Conservation (phyloP, 2,888 invertebrate genomes). For the Lithophane semibrunnea region DNA sequence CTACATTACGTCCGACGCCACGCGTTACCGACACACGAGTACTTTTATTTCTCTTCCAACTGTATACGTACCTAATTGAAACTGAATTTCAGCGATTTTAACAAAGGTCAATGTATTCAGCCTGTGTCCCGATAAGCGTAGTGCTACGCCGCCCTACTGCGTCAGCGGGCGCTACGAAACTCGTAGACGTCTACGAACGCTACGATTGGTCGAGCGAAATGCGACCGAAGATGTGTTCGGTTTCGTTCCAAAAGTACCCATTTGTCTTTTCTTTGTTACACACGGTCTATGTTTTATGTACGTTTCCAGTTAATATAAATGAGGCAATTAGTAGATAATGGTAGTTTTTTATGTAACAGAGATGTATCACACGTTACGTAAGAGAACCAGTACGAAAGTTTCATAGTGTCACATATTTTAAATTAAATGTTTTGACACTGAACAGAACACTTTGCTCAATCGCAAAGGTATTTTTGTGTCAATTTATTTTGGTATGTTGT, state of each 20-base stretch:
- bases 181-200: slow-evolving; percentile 86
- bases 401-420: slow-evolving; percentile 40
- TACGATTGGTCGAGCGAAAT: slow-evolving; percentile 77
- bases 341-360: slow-evolving; percentile 67
- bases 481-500: slow-evolving; percentile 46
- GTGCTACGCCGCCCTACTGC: slow-evolving; percentile 85
- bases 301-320: slow-evolving; percentile 71
- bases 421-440: slow-evolving; percentile 32
- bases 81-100: slow-evolving; percentile 76
- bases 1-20: slow-evolving; percentile 58
- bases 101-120: slow-evolving; percentile 80
- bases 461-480: slow-evolving; percentile 39
- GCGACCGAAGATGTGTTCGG: slow-evolving; percentile 73
- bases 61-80: slow-evolving; percentile 60
- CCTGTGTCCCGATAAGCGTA: slow-evolving; percentile 76
- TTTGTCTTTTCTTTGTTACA: slow-evolving; percentile 77
- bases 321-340: slow-evolving; percentile 72
- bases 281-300: slow-evolving; percentile 67
- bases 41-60: slow-evolving; percentile 56
- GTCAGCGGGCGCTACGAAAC: slow-evolving; percentile 84
- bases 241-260: slow-evolving; percentile 68
- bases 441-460: slow-evolving; percentile 36
- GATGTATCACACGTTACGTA: slow-evolving; percentile 42
- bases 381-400: slow-evolving; percentile 38
- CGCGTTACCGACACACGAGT: slow-evolving; percentile 61